Conservation (phyloP, 2,113 vertebrate genomes). For the Archocentrus centrarchus region DNA sequence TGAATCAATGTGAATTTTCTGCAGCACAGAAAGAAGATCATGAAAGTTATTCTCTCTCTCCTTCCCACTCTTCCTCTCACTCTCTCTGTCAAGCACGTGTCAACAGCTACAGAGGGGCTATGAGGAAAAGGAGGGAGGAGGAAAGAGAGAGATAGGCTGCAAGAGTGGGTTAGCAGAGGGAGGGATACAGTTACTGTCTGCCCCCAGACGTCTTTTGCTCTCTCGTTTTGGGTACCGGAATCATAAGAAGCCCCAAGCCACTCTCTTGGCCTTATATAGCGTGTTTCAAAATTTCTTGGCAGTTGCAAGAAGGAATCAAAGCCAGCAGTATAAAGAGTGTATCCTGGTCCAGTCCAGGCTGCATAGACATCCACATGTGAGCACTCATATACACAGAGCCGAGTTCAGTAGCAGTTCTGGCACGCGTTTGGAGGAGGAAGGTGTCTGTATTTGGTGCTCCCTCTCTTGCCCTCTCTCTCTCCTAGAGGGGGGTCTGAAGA, state of each 20-base stretch:
- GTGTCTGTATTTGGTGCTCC: conserved; percentile 67
- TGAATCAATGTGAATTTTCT: not conserved
- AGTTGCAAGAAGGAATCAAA: conserved; percentile 41
- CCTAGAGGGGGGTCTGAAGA: conserved; percentile 50
- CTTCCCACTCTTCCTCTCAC: not conserved
- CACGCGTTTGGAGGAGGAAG: conserved; percentile 66
- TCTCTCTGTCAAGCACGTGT: conserved; percentile 50
- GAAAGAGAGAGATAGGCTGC: not conserved
- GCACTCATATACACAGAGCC: conserved; percentile 27
- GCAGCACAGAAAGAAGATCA: not conserved
- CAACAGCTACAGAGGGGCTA: conserved; percentile 46
- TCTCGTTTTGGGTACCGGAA: conserved; percentile 71
- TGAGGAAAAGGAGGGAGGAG: conserved; percentile 38
- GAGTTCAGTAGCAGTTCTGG: conserved; percentile 70
- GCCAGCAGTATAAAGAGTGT: conserved; percentile 58
- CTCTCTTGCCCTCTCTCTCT: conserved; percentile 46
- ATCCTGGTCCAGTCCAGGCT: conserved; percentile 61
- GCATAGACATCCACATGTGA: conserved; percentile 36
- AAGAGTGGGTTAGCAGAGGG: conserved; percentile 24
- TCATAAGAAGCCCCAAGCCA: conserved; percentile 64
- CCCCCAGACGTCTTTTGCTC: conserved; percentile 62
- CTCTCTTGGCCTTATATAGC: conserved; percentile 80
- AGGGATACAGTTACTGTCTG: conserved; percentile 67
- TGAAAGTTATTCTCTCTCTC: conserved; percentile 7
- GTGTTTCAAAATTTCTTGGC: conserved; percentile 71